Evolutionary conservation across 2,888 invertebrate species (phyloP).

Genomic region (Epirrhoe alternata): DNA sequence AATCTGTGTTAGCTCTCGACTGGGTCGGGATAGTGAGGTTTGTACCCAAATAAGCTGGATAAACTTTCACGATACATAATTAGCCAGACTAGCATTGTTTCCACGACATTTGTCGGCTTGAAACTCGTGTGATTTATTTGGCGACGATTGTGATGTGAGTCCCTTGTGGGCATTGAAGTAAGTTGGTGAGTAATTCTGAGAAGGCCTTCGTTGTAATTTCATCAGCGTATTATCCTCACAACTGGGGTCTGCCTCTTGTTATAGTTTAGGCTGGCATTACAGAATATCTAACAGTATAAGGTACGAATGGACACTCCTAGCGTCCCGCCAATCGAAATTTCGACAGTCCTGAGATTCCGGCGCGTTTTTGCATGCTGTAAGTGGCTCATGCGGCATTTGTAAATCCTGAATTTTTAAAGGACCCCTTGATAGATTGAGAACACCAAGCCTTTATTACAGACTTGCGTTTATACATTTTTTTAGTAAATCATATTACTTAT

Average conservation of each 20-base stretch:
- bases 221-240: not conserved
- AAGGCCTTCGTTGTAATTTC: conserved; percentile 2
- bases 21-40: not conserved
- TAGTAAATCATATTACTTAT: too few relatives aligned
- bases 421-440: too few relatives aligned
- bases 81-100: conserved; percentile 41
- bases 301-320: too few relatives aligned
- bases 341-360: too few relatives aligned
- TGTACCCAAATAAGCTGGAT: conserved; percentile 15
- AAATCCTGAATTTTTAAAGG: too few relatives aligned
- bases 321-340: too few relatives aligned
- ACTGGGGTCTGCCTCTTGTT: not conserved
- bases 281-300: too few relatives aligned
- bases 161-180: not conserved
- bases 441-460: too few relatives aligned
- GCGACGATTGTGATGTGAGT: not conserved
- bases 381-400: too few relatives aligned
- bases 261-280: too few relatives aligned
- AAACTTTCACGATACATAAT: conserved; percentile 47
- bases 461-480: too few relatives aligned
- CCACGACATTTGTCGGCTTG: conserved; percentile 5
- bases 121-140: conserved; percentile 5
- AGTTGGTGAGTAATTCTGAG: not conserved
- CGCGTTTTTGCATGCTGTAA: too few relatives aligned
- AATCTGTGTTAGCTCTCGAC: not conserved